Percentiles rank a stretch among this genome's conserved stretches.
phyloP scores from a whole-genome alignment of 2,888 invertebrate genomes.

The Heliconius sara region DNA sequence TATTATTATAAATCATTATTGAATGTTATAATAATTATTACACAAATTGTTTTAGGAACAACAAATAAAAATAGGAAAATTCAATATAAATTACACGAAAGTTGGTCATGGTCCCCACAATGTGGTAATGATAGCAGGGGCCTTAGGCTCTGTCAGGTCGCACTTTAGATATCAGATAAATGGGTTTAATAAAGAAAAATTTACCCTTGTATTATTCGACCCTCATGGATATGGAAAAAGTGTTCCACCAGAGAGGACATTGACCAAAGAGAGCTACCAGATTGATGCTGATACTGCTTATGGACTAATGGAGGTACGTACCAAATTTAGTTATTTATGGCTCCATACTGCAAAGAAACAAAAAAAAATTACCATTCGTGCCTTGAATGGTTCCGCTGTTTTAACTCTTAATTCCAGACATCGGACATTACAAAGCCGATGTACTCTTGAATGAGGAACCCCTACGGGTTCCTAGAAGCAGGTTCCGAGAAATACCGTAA shows the following conservation, averaged over 20 bases:
- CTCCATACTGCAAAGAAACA: too few species aligned
- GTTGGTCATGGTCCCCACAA: constrained; percentile 36
- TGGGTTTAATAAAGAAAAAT: constrained; percentile 78
- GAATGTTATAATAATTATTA: too few species aligned
- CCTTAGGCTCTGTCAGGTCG: constrained; percentile 32
- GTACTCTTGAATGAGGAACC: too few species aligned
- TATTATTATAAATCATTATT: too few species aligned
- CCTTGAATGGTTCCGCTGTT: too few species aligned
- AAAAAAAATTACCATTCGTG: too few species aligned
- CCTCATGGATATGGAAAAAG: constrained; percentile 86
- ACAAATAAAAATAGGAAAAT: constrained; percentile 28
- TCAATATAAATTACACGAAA: constrained; percentile 39
- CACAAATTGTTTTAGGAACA: constrained; percentile 28
- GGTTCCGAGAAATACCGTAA: too few species aligned
- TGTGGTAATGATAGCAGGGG: constrained; percentile 29
- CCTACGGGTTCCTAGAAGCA: too few species aligned
- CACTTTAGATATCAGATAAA: constrained; percentile 82
- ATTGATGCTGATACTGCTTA: constrained; percentile 31
- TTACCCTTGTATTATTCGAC: constrained; percentile 87
- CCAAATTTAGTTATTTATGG: background rate
- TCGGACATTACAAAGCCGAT: too few species aligned
- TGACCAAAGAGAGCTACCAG: constrained; percentile 13
- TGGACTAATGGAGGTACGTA: constrained; percentile 37
- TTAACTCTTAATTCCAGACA: too few species aligned
- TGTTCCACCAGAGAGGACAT: constrained; percentile 76